A percentile compares a stretch with the other conserved stretches of the same genome.
Evolutionary conservation across 2,113 vertebrate genomes (phyloP).

Genomic region (Oncorhynchus gorbuscha): DNA sequence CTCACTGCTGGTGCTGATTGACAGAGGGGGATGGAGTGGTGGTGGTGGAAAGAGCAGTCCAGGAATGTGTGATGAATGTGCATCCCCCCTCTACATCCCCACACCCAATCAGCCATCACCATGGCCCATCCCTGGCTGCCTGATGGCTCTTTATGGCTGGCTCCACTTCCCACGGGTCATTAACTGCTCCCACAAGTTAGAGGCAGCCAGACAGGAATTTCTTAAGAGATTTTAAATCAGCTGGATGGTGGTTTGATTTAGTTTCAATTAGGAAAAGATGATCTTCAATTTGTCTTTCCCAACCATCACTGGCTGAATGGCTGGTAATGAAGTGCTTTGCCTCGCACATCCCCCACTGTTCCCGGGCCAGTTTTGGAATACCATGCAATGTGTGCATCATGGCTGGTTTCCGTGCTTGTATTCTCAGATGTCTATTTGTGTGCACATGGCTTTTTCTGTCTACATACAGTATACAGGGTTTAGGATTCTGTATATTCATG

Average conservation of each 20-base stretch:
- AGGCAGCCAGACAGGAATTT: conserved; percentile 47
- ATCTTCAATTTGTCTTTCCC: conserved; percentile 40
- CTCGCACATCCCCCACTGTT: conserved; percentile 1
- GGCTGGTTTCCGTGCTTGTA: conserved; percentile 3
- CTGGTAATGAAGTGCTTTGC: conserved; percentile 20
- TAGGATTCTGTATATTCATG: too few species aligned
- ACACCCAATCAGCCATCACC: conserved; percentile 33
- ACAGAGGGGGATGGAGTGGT: neutral
- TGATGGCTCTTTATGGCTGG: conserved; percentile 56
- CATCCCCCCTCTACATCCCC: neutral
- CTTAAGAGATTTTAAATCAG: conserved; percentile 58
- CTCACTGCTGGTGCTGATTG: conserved; percentile 25
- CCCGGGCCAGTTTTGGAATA: conserved; percentile 1
- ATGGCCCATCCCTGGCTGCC: conserved; percentile 33
- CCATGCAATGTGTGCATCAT: neutral
- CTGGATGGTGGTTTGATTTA: conserved; percentile 53
- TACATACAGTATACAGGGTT: too few species aligned
- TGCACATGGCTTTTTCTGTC: neutral
- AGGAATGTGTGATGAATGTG: conserved; percentile 49
- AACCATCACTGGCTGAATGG: conserved; percentile 20
- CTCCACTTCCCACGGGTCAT: conserved; percentile 55
- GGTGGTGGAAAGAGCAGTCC: conserved; percentile 22
- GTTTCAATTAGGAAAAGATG: conserved; percentile 52
- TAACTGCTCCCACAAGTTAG: conserved; percentile 55
- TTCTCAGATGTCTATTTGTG: neutral